phyloP scores from a whole-genome alignment of 2,888 invertebrate species.

The Malachius bipustulatus region DNA sequence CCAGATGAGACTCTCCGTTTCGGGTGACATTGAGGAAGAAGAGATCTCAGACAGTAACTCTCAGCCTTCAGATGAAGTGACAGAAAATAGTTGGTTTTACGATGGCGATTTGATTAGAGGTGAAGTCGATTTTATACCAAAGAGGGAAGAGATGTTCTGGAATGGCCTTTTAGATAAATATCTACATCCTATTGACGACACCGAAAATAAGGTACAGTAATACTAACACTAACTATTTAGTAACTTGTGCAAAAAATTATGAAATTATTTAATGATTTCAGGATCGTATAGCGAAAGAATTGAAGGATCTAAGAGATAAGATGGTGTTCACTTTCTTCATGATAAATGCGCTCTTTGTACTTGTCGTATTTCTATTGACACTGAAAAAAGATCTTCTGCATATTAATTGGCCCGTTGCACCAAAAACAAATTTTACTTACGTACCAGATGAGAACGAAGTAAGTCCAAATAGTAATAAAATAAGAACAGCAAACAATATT shows the following conservation, averaged over 20 bases:
- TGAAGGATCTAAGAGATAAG: constrained; percentile 53
- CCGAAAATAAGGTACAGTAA: constrained; percentile 44
- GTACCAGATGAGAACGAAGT: constrained; percentile 26
- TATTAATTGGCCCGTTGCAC: constrained; percentile 55
- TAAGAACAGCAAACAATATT: not conserved
- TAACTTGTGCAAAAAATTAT: no score
- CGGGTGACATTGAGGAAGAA: not conserved
- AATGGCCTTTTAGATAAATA: constrained; percentile 62
- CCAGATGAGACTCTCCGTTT: not conserved
- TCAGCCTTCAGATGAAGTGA: constrained; percentile 41
- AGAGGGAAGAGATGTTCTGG: constrained; percentile 66
- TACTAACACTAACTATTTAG: not conserved
- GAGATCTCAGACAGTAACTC: constrained; percentile 35
- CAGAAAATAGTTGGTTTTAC: constrained; percentile 49
- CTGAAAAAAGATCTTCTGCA: constrained; percentile 57
- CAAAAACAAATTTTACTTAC: constrained; percentile 38
- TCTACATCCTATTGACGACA: constrained; percentile 58
- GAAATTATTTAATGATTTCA: constrained; percentile 26
- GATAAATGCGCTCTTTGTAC: constrained; percentile 64
- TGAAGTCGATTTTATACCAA: constrained; percentile 50
- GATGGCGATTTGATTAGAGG: constrained; percentile 54
- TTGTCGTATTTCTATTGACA: constrained; percentile 62
- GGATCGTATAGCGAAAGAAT: constrained; percentile 34
- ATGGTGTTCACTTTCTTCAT: constrained; percentile 59
- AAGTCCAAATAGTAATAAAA: constrained; percentile 9